A percentile compares a stretch with the other conserved stretches of the same genome.
These are phyloP conservation scores for Campoplex nolae DNA, from an alignment of 2,888 invertebrate genomes.

Conservation along the genomic window DNA sequence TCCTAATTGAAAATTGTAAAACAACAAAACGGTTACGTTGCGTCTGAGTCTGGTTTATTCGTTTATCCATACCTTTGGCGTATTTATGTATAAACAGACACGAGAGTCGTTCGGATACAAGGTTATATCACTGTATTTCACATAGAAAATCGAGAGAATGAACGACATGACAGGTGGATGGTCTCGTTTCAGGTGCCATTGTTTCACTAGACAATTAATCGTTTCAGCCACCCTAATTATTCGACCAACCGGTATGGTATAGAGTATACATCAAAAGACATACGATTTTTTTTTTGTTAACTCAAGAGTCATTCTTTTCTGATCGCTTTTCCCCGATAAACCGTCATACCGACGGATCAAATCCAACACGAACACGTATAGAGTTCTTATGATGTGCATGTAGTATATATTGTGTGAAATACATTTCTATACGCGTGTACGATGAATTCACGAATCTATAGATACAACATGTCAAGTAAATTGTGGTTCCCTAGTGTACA, in stretches of 20 bases:
- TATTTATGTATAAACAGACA: slow-evolving; percentile 6
- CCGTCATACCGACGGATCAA: slow-evolving; percentile 35
- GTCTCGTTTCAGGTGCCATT: slow-evolving; percentile 56
- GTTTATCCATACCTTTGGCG: neutral
- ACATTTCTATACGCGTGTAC: neutral
- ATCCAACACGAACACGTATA: neutral
- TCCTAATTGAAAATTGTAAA: neutral
- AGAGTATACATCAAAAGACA: slow-evolving; percentile 15
- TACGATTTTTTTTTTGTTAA: neutral
- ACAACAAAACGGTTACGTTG: neutral
- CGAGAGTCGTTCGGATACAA: slow-evolving; percentile 1
- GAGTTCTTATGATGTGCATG: neutral
- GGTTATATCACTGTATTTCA: neutral
- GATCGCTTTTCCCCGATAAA: slow-evolving; percentile 42
- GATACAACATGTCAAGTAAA: neutral
- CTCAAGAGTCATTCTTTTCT: slow-evolving; percentile 17
- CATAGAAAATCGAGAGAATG: slow-evolving; percentile 34
- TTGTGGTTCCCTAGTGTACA: neutral
- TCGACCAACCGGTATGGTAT: slow-evolving; percentile 25
- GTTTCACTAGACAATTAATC: slow-evolving; percentile 61
- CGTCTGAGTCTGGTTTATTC: neutral
- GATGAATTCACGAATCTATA: neutral
- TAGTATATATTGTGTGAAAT: neutral
- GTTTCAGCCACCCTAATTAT: slow-evolving; percentile 54
- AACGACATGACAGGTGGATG: slow-evolving; percentile 39